Evolutionary conservation across 2,888 invertebrate genomes (phyloP), one percentile per base, ranked within the genome.

Genomic region (Nyleta sp.): DNA sequence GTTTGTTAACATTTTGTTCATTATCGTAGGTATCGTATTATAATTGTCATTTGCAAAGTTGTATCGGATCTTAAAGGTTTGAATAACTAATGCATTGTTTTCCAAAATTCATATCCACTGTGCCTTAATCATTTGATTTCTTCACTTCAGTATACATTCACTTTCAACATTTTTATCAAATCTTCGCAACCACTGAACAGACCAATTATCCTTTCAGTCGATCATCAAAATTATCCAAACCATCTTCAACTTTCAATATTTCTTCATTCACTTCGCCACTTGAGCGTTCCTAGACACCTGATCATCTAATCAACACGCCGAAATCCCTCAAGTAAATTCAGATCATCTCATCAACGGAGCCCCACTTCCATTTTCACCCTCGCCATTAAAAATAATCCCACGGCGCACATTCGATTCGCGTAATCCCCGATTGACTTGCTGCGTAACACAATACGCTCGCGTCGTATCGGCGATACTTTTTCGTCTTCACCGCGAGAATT

Each of bases 381-480:
- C 68, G 68, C 40, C 62, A 75, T 68, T 75, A 62, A 55, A 55
- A 75, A 68, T 68, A 75, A 75, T 68, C 62, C 75, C 48, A 75
- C 68, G 75, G 13, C 68, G 68, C 75, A 68, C 75, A 75, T 75
- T 75, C 53, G 55, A 60, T 53, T 67, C 42, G 67, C 42, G 46
- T 44, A 67, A 67, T 67, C 53, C 74, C 67, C 74, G 74, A 53
- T 60, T 53, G 40, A 60, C 60, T 52, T 46, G 38, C 35, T 35
- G 18, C 35, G 72, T 42, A 73, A 73, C 42, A 48, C 65, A 73
- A 73, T 65, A 65, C 65, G 18, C 42, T 44, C 10, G 20, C 46
- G 18, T 57, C 48, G 53, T 18, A 44, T 7, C 42, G 70, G 15
- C 6, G 64, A 60, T 38, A 60, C 71, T 44, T 13, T 57, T 55